phyloP scores from a whole-genome alignment of 1,140 invertebrate species.

The Diachasmimorpha longicaudata region DNA sequence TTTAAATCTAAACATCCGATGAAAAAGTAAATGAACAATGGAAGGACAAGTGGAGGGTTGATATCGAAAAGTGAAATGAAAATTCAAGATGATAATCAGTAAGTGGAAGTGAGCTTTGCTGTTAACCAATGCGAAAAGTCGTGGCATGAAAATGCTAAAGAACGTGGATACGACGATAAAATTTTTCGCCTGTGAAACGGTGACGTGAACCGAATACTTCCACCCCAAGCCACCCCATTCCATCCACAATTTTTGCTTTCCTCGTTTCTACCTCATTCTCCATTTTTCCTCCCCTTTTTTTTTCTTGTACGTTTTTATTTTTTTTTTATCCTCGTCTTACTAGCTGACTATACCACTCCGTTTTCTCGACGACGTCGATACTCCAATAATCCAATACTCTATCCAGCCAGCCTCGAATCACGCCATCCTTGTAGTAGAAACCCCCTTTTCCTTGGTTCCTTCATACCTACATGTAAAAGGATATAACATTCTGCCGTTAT shows the following conservation, averaged over 20 bases:
- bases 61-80: neutral
- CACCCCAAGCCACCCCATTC: neutral
- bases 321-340: neutral
- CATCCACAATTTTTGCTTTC: neutral
- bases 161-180: conserved; percentile 54
- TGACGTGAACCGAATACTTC: conserved; percentile 57
- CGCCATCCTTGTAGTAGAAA: conserved; percentile 23
- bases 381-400: conserved; percentile 56
- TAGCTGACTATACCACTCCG: neutral
- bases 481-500: conserved; percentile 16
- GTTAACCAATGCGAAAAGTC: conserved; percentile 31
- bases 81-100: neutral
- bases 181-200: conserved; percentile 58
- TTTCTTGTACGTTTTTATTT: neutral
- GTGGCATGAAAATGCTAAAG: conserved; percentile 57
- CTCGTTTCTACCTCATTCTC: neutral
- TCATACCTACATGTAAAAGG: neutral
- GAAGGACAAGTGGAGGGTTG: neutral
- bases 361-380: conserved; percentile 33
- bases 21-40: neutral
- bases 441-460: conserved; percentile 3
- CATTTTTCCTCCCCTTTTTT: conserved; percentile 4
- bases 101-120: neutral
- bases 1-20: neutral
- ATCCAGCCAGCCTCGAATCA: conserved; percentile 37